Base-by-base conservation (phyloP, 2,888 invertebrate genomes). In the Caenorhabditis macrosperma region DNA sequence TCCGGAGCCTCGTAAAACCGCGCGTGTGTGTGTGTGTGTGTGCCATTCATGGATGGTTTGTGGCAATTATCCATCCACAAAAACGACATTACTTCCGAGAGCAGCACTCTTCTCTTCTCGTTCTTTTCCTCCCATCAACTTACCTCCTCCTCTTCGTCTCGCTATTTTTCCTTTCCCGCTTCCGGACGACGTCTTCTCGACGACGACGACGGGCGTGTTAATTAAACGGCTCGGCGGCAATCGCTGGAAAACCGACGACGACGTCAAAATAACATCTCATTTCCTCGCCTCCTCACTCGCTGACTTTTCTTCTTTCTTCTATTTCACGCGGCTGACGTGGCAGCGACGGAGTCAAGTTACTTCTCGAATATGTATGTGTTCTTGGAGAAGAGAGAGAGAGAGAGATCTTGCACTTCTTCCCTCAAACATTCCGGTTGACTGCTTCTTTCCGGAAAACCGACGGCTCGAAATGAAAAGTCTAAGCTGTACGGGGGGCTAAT, bases 71-170 rank as follows among this genome's bases (percentile, higher is more conserved):
- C 54, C 61, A 38, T 20, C 26, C 57, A 63, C 63, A 68, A 69
- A 68, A 77, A 68, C 61, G 52, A 35, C 61, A 68, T 68, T 55
- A 77, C 63, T 67, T 77, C 61, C 76, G 63, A 67, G 50, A 64
- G 57, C 46, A 52, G 38, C 38, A 15, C 41, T 33, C 30, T 46
- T 38, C 46, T 41, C 48, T 26, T 48, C 22, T 74, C 64, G 38
- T 38, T 20, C 7, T 33, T 52, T 28, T 44, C 50, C 22, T 41
- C 66, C 48, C 57, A 55, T 54, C 66, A 57, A 44, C 60, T 67
- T 55, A 55, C 66, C 63, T 50, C 63, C 54, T 59, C 48, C 48
- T 44, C 54, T 61, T 54, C 20, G 57, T 24, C 38, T 67, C 30
- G 41, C 24, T 50, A 48, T 46, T 44, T 57, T 28, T 44, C 41